Evolutionary conservation across 2,888 invertebrate species (phyloP).

Genomic region (Andrena dorsata): DNA sequence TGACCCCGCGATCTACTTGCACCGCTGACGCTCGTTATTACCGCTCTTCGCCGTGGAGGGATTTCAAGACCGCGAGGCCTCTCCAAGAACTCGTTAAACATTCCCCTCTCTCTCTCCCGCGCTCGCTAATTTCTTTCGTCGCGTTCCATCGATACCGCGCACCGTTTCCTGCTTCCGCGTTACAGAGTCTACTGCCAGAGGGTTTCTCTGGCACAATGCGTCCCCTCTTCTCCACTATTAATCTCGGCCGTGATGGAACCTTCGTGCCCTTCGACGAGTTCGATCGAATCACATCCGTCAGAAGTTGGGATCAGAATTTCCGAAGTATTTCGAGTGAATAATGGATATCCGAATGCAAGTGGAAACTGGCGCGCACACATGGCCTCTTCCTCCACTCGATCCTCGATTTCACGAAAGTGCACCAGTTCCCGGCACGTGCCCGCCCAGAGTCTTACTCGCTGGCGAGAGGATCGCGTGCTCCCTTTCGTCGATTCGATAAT

Average conservation of each 20-base stretch:
- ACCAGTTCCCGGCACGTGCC: conserved; percentile 39
- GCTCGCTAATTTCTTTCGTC: conserved; percentile 19
- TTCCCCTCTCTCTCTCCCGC: background rate
- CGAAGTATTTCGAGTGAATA: too few species aligned
- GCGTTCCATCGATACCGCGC: conserved; percentile 2
- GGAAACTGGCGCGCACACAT: background rate
- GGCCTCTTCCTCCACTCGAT: background rate
- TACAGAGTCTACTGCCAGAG: background rate
- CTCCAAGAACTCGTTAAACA: conserved; percentile 32
- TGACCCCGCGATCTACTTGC: conserved; percentile 55
- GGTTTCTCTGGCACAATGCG: background rate
- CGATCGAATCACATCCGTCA: too few species aligned
- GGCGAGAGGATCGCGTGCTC: conserved; percentile 1
- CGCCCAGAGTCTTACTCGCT: background rate
- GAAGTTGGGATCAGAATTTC: too few species aligned
- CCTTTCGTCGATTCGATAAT: conserved; percentile 22
- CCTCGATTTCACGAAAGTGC: conserved; percentile 43
- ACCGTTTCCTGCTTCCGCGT: conserved; percentile 46
- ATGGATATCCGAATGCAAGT: too few species aligned
- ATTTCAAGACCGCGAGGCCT: conserved; percentile 41
- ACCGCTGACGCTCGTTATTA: conserved; percentile 33
- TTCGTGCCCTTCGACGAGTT: too few species aligned
- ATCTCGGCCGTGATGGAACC: too few species aligned
- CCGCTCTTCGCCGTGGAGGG: conserved; percentile 29
- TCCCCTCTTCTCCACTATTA: too few species aligned